These are phyloP conservation scores for Myocastor coypus DNA, from an alignment of 2,113 vertebrate species.

Conservation along the genomic window DNA sequence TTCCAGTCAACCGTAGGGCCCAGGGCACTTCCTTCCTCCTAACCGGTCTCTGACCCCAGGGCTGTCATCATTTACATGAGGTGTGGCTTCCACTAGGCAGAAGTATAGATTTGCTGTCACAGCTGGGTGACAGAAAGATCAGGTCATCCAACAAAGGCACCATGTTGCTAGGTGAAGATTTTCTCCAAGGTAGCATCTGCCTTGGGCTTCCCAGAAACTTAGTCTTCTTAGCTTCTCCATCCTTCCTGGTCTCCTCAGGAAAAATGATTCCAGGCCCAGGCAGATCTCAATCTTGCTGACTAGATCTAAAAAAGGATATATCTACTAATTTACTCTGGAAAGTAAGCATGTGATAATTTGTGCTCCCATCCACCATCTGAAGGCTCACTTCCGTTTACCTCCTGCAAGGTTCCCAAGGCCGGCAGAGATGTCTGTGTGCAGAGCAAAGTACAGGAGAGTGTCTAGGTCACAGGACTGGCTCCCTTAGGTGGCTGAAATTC, in stretches of 20 bases:
- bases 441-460: background rate
- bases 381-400: background rate
- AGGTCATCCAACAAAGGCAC: rapidly evolving
- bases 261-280: background rate
- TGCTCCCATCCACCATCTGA: rapidly evolving
- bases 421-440: background rate
- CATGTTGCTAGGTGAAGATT: background rate
- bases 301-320: background rate
- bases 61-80: background rate
- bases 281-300: background rate
- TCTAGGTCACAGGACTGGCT: background rate
- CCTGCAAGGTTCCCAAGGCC: slow-evolving; percentile 31
- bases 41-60: background rate
- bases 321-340: background rate
- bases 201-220: background rate
- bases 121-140: background rate
- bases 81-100: background rate
- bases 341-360: background rate
- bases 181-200: background rate
- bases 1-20: background rate
- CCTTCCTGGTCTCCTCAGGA: background rate
- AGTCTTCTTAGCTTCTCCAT: background rate
- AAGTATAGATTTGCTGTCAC: no score
- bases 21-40: background rate
- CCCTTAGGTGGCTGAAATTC: rapidly evolving